Evolutionary conservation across 2,888 invertebrate genomes (phyloP).

Genomic region (Zelleria hepariella): DNA sequence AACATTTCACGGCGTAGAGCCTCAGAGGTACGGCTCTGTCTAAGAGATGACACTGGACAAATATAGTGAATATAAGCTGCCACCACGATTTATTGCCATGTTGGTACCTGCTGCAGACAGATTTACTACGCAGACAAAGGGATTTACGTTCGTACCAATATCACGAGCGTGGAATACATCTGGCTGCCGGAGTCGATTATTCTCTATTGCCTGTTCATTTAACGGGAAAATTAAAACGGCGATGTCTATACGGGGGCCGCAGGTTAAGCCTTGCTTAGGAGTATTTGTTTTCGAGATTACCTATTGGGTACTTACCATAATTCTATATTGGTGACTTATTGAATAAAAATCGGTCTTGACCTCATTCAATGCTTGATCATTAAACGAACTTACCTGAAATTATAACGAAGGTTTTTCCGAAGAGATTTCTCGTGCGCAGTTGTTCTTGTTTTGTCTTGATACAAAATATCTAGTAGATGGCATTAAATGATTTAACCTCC

Average conservation of each 20-base stretch:
- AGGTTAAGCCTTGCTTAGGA: neutral
- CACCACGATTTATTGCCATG: slow-evolving; percentile 22
- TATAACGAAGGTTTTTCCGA: no score
- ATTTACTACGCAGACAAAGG: slow-evolving; percentile 26
- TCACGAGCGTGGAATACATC: slow-evolving; percentile 4
- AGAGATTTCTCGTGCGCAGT: no score
- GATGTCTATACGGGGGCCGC: neutral
- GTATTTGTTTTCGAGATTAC: neutral
- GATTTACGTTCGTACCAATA: slow-evolving; percentile 20
- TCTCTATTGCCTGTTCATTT: slow-evolving; percentile 5
- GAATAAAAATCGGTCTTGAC: neutral
- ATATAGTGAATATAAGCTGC: slow-evolving; percentile 1
- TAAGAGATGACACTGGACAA: neutral
- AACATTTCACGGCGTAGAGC: neutral
- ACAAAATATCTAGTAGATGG: no score
- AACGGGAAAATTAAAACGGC: slow-evolving; percentile 4
- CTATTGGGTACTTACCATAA: no score
- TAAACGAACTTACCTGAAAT: no score
- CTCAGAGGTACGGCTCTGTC: neutral
- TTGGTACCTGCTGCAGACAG: slow-evolving; percentile 21
- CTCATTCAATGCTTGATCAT: no score
- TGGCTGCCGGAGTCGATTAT: slow-evolving; percentile 1
- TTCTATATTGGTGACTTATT: no score
- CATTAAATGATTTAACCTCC: no score
- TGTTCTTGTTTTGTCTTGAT: no score